Conservation (phyloP, 1,140 invertebrate genomes). For the Calosoma granatense region DNA sequence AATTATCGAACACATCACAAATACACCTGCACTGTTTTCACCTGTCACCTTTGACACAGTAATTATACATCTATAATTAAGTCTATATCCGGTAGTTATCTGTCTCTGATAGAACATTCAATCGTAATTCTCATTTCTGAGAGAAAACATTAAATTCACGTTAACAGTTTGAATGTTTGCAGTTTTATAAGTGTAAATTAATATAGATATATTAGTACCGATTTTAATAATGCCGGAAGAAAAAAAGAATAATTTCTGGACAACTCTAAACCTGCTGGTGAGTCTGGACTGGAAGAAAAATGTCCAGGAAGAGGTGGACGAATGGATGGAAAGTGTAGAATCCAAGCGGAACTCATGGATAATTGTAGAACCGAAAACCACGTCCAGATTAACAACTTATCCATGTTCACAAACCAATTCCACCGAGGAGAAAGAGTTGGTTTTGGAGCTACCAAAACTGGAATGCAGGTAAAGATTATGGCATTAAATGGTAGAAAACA, state of each 20-base stretch:
- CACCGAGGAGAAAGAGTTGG: neutral
- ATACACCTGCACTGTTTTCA: too few species aligned
- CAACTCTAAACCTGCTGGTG: constrained; percentile 9
- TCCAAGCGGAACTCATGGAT: neutral
- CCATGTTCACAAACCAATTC: neutral
- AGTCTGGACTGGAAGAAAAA: constrained; percentile 5
- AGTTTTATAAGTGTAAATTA: too few species aligned
- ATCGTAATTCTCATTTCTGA: too few species aligned
- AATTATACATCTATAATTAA: too few species aligned
- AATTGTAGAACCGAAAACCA: neutral
- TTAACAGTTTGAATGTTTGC: too few species aligned
- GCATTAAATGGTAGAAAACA: neutral
- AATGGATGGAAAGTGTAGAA: neutral
- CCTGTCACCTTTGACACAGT: too few species aligned
- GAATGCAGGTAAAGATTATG: neutral
- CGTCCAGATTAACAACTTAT: neutral
- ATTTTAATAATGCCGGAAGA: neutral
- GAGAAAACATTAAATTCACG: too few species aligned
- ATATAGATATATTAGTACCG: too few species aligned
- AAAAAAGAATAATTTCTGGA: constrained; percentile 4
- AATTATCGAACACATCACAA: too few species aligned
- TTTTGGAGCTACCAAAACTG: neutral
- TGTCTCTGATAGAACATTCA: too few species aligned
- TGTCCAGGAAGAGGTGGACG: neutral
- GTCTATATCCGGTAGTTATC: too few species aligned